Conservation (phyloP, 2,888 invertebrate genomes). For the Caenorhabditis panamensis region DNA sequence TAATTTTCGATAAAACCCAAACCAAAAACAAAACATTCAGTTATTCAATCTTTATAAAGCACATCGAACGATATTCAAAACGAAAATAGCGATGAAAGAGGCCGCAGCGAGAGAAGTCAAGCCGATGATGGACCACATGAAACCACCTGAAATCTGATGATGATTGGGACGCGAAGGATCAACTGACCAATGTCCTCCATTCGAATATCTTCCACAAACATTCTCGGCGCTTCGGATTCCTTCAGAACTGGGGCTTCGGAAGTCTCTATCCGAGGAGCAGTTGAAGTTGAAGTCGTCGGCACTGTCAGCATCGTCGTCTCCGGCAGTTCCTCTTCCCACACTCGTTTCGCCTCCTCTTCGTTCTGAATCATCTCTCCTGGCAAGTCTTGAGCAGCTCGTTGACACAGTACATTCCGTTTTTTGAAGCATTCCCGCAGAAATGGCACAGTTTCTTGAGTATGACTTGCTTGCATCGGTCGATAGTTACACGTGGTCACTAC, state of each 20-base stretch:
- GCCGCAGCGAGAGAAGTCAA: slow-evolving; percentile 1
- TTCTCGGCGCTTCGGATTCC: neutral
- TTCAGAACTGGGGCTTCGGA: neutral
- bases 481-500: slow-evolving; percentile 28
- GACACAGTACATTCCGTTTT: slow-evolving; percentile 17
- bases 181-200: slow-evolving; percentile 5
- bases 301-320: neutral
- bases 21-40: no score
- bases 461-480: neutral
- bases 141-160: neutral
- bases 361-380: neutral
- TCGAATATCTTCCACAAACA: neutral
- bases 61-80: slow-evolving; percentile 19
- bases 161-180: neutral
- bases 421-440: neutral
- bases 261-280: neutral
- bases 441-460: neutral
- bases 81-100: slow-evolving; percentile 9
- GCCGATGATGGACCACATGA: slow-evolving; percentile 22
- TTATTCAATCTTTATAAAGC: slow-evolving; percentile 3
- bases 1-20: slow-evolving; percentile 22
- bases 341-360: neutral
- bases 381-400: neutral
- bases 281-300: neutral
- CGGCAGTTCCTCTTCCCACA: neutral